Evolutionary conservation across 2,113 vertebrate genomes (phyloP).

Genomic region (Vulpes vulpes): DNA sequence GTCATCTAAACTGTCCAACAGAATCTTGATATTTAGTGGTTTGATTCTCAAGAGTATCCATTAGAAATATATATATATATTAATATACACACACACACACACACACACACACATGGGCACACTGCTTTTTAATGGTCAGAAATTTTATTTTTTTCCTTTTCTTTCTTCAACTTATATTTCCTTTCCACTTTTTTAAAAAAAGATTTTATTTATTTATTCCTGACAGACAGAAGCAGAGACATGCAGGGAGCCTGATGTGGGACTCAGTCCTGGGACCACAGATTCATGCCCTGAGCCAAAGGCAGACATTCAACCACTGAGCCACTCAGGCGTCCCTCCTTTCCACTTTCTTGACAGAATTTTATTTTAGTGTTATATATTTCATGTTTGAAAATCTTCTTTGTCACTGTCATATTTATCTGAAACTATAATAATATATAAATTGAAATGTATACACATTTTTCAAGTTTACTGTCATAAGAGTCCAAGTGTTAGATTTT

Average conservation of each 20-base stretch:
- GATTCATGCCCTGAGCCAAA: no score
- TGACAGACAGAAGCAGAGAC: no score
- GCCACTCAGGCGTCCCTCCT: no score
- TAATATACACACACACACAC: no score
- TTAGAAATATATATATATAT: background rate
- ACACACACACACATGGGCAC: background rate
- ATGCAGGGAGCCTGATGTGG: no score
- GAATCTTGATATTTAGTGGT: background rate
- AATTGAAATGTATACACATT: background rate
- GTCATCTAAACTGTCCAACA: background rate
- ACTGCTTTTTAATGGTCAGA: background rate
- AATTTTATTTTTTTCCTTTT: constrained; percentile 55
- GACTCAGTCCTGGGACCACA: no score
- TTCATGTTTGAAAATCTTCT: background rate
- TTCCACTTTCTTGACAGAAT: background rate
- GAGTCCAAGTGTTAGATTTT: background rate
- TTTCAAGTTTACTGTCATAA: background rate
- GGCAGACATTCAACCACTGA: no score
- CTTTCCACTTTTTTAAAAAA: background rate
- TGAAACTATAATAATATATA: constrained; percentile 11
- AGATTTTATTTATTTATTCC: no score
- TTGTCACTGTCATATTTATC: background rate
- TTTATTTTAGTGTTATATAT: constrained; percentile 6
- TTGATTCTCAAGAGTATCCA: background rate
- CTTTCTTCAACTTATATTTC: background rate